Conservation (phyloP, 2,113 vertebrate species). For the Thunnus thynnus region DNA sequence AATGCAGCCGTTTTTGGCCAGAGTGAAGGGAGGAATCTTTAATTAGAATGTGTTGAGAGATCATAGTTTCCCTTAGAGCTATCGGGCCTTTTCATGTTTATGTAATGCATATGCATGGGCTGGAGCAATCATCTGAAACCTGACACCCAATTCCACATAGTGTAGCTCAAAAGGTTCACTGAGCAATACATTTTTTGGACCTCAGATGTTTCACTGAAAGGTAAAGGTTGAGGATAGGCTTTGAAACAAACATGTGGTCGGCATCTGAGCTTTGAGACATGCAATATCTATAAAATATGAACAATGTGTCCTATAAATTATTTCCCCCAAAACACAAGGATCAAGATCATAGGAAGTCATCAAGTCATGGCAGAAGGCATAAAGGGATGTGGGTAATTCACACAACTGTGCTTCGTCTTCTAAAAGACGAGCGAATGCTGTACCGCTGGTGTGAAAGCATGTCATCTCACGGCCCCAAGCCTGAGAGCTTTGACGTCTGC, state of each 20-base stretch:
- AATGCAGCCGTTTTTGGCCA: conserved; percentile 61
- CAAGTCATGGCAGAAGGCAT: conserved; percentile 53
- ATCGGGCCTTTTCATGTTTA: conserved; percentile 77
- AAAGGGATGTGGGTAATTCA: conserved; percentile 55
- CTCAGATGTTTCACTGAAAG: conserved; percentile 36
- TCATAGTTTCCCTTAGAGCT: conserved; percentile 77
- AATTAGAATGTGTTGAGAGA: conserved; percentile 82
- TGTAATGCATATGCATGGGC: conserved; percentile 77
- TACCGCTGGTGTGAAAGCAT: conserved; percentile 69
- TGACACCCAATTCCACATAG: conserved; percentile 62
- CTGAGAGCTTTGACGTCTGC: conserved; percentile 74
- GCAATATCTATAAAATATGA: conserved; percentile 47
- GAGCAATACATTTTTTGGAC: conserved; percentile 46
- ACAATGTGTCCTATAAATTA: conserved; percentile 34
- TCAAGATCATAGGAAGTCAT: conserved; percentile 54
- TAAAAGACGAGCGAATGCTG: conserved; percentile 44
- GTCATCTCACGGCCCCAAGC: conserved; percentile 66
- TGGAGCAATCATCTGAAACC: conserved; percentile 77
- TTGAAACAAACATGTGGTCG: conserved; percentile 57
- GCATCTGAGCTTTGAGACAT: conserved; percentile 51
- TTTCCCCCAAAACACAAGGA: conserved; percentile 18
- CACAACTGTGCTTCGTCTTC: conserved; percentile 49
- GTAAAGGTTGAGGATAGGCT: conserved; percentile 37
- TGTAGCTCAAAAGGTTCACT: conserved; percentile 48
- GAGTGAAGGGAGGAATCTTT: conserved; percentile 69